Base-by-base conservation (phyloP, 1,140 invertebrate species). In the Oedothorax gibbosus region DNA sequence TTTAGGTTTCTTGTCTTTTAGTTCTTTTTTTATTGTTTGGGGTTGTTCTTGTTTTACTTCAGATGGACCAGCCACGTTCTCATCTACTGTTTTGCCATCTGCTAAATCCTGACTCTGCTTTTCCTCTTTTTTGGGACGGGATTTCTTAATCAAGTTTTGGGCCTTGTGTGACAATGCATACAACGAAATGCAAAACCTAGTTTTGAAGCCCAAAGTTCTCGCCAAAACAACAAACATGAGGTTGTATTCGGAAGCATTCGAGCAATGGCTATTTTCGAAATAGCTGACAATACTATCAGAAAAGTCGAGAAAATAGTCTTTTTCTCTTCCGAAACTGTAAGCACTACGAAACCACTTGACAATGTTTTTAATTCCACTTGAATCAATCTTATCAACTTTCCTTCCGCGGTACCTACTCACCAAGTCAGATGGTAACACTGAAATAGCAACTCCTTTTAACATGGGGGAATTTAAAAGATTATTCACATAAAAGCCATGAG, bases 401-500 rank as follows among this genome's bases (percentile, higher is more conserved):
- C 71, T 73, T 9, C 81, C 81, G 18, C 57, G 50, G 53, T 56
- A 60, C 66, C 56, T 11, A 49, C 12, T 12, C 76, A 64, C 60
- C 11, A 87, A 68, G 53, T 86, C 73, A 5, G 69, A 92, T 11
- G 95, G 94, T 57, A 97, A 89, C 12, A 96, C 88, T 0, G 96
- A 95, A 11, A 98, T 89, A 4, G 93, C 92, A 14, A 92, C 89
- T 56, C 92, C 92, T 89, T 95, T 92, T 51, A 97, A 87, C 50
- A 92, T 90, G 64, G 93, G 90, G 87, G 94, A 91, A 89, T 94
- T 95, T 60, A 96, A 90, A 53, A 94, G 87, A 18, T 89, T 87
- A 90, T 97, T 98, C 0, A 97, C 90, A 89, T 92, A 93, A 89
- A 94, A 93, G 8, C 96, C 96, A 90, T 96, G 94, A 0, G 93